Base-by-base conservation (phyloP, 1,140 invertebrate species). In the Pseudomyrmex concolor region DNA sequence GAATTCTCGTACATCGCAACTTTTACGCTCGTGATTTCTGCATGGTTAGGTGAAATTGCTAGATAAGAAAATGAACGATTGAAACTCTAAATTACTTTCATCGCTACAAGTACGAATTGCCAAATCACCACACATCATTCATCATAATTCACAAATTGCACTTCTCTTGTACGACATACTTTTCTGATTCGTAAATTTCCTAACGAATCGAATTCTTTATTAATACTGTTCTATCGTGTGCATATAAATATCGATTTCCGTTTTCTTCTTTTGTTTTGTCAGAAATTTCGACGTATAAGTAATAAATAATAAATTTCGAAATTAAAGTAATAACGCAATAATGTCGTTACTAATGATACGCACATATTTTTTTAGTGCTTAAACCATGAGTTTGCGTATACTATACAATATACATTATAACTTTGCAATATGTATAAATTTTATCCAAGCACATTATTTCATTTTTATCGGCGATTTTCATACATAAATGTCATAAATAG, bases 91-190 rank as follows among this genome's bases (percentile, higher is more conserved):
- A 48, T 70, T 80, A 80, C 66, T 80, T 80, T 71, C 8, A 50
- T 59, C 15, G 68, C 57, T 78, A 70, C 19, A 8, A 48, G n/a
- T 59, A 43, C 19, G 70, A 59, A 80, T 60, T 71, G 43, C 70
- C 19, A 80, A 50, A 80, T 71, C 54, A 48, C 64, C 51, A 70
- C 70, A 55, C 66, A 80, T 80, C 12, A 70, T 80, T 70, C 19
- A 70, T 34, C 34, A 34, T 34, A 34, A 34, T 34, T 34, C 34
- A 34, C 45, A 80, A 8, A 80, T 60, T 50, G 2, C 7, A 78
- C 43, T 59, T 59, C 7, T 59, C 10, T 78, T 80, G 12, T 25
- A 80, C 19, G 59, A 80, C 43, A 71, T 70, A 70, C 12, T 78
- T 70, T 15, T 80, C 15, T 70, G 70, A 70, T 78, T 57, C 22